Conservation (phyloP, 2,888 invertebrate species). For the Sphaerophoria rueppellii region DNA sequence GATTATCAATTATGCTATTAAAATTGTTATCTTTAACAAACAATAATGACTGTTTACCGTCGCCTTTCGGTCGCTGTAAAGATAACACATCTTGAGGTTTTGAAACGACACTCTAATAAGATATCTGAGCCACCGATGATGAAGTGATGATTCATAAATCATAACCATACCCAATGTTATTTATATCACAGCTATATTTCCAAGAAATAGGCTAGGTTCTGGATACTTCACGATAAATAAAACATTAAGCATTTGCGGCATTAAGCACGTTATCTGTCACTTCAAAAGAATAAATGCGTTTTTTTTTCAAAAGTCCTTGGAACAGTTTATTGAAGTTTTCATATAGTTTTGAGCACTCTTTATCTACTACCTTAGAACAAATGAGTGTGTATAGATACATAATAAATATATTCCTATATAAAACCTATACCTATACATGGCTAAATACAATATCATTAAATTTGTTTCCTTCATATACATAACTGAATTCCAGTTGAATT, state of each 20-base stretch:
- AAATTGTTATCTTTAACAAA: conserved; percentile 62
- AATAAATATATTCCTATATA: no score
- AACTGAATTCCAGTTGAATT: no score
- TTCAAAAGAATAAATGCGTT: neutral
- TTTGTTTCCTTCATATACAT: no score
- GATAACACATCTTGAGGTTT: conserved; percentile 67
- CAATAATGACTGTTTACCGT: conserved; percentile 58
- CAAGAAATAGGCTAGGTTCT: conserved; percentile 23
- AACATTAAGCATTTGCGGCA: neutral
- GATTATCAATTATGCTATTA: conserved; percentile 63
- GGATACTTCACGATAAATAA: conserved; percentile 10
- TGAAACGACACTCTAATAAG: conserved; percentile 33
- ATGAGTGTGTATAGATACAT: no score
- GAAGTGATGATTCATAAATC: conserved; percentile 67
- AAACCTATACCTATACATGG: no score
- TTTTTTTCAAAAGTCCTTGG: neutral
- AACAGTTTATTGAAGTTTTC: neutral
- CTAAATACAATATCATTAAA: no score
- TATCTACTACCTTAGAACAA: no score
- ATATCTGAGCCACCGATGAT: conserved; percentile 32
- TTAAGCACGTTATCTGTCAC: conserved; percentile 8
- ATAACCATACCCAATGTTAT: conserved; percentile 41
- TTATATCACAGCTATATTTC: conserved; percentile 47
- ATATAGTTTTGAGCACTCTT: neutral
- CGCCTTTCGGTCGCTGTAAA: conserved; percentile 49